A percentile compares a stretch with the other conserved stretches of the same genome.
Conservation (phyloP, 2,888 invertebrate genomes). For the Cotesia congregata region DNA sequence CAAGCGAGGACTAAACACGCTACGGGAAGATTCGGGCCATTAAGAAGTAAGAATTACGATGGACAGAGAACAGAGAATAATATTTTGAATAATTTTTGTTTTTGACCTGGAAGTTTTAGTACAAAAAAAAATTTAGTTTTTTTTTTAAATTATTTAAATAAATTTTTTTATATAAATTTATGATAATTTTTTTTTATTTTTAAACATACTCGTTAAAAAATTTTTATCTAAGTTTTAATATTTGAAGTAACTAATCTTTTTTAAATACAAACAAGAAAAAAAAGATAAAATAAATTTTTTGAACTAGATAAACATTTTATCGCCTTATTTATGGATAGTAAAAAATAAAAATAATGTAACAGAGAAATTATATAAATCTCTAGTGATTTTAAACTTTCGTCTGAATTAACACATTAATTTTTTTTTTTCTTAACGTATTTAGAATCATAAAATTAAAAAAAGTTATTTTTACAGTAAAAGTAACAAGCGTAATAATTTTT, state of each 20-base stretch:
- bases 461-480: background rate
- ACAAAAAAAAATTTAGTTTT: too few species aligned
- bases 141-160: too few species aligned
- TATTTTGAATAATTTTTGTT: background rate
- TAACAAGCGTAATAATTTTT: background rate
- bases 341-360: background rate
- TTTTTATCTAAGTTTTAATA: too few species aligned
- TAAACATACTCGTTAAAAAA: too few species aligned
- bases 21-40: background rate
- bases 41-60: too few species aligned
- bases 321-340: background rate
- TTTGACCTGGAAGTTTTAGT: background rate
- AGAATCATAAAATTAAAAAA: background rate
- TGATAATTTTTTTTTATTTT: too few species aligned
- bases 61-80: too few species aligned
- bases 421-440: background rate
- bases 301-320: background rate
- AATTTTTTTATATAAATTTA: too few species aligned
- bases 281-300: background rate
- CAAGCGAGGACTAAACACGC: background rate
- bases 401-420: slow-evolving; percentile 10
- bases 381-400: background rate
- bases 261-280: too few species aligned
- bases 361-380: background rate
- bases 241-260: too few species aligned